Base-by-base conservation (phyloP, 2,797 vertebrate genomes). In the Galagoides demidoff region DNA sequence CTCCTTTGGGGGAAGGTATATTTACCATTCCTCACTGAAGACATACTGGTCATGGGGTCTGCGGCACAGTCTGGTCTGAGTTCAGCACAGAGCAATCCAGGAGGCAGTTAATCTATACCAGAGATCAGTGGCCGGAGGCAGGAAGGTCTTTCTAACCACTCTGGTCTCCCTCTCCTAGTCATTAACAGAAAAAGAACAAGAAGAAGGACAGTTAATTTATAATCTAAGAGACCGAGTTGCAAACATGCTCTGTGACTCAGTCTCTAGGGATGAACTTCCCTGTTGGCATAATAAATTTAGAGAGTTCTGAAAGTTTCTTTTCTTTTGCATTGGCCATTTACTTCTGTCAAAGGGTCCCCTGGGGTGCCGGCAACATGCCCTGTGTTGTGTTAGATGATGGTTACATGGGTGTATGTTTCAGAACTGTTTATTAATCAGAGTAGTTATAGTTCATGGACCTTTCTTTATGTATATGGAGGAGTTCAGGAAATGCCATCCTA, bases 341-440 rank as follows among this genome's bases (percentile, higher is more conserved):
- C 37, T 19, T 39, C 22, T 49, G 29, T 20, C 39, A 11, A n/a
- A 4, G 25, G 43, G 43, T 11, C 3, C 34, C 64, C 20, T n/a
- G 76, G 3, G 0, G n/a, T 25, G 27, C 27, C 2, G 39, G 20
- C 14, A 9, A 68, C 0, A 8, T 1, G 20, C 3, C 20, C 2
- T 0, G 12, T 19, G 52, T 71, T 20, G 22, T 16, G 11, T 34
- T n/a, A n/a, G 52, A 13, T 34, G 63, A 31, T 9, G 22, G 55
- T 29, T 55, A 7, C 7, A 0, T 1, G 17, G 29, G 9, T 31
- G 3, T 34, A 1, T 20, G 17, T n/a, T 73, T 29, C 57, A 43
- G 31, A 64, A 43, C n/a, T 34, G 34, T 20, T 27, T 9, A 12
- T 34, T n/a, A 16, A 52, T 43, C 4, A 12, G 5, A 90, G 17